Base-by-base conservation (phyloP, 2,113 vertebrate genomes). In the Misgurnus anguillicaudatus region DNA sequence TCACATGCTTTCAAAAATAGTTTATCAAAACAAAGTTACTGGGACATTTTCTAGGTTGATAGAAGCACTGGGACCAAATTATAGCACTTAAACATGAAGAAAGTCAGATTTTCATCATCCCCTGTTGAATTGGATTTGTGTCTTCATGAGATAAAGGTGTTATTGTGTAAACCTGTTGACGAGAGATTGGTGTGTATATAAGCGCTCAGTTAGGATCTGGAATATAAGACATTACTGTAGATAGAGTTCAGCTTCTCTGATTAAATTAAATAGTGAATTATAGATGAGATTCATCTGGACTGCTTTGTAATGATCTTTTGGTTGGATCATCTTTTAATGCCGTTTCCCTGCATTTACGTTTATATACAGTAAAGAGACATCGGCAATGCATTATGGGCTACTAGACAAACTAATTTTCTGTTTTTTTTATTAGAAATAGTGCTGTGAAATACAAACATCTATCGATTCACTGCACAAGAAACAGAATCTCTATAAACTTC, bases 201-300 rank as follows among this genome's bases (percentile, higher is more conserved):
- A 86, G 85, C 9, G 80, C 77, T 68, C 79, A 84, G 79, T 65
- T 79, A 84, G 85, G 85, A 77, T 74, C 3, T 51, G 73, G 16
- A 74, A 86, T 75, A 67, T 57, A 83, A 41, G 76, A 74, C 76
- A 73, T 71, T 69, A 83, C 84, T 82, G 79, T 64, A 77, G 81
- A 64, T 57, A 81, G 83, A 76, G 80, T 83, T 84, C 78, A 63
- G 42, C 79, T 77, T 74, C 86, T 79, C 80, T 87, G 82, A 88
- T 86, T 89, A 86, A 84, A 90, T 82, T 84, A 83, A 83, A 83
- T 83, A 82, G 86, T 89, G 88, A 91, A 91, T 91, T 89, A 89
- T 85, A 88, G 65, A 87, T 66, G 74, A 76, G 57, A n/a, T 83
- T 83, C 86, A 81, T 85, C 81, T 84, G 85, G 84, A 63, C 70